A percentile compares a stretch with the other conserved stretches of the same genome.
These are phyloP conservation scores for Heterotis niloticus DNA, from an alignment of 2,113 vertebrate species.

Conservation along the genomic window DNA sequence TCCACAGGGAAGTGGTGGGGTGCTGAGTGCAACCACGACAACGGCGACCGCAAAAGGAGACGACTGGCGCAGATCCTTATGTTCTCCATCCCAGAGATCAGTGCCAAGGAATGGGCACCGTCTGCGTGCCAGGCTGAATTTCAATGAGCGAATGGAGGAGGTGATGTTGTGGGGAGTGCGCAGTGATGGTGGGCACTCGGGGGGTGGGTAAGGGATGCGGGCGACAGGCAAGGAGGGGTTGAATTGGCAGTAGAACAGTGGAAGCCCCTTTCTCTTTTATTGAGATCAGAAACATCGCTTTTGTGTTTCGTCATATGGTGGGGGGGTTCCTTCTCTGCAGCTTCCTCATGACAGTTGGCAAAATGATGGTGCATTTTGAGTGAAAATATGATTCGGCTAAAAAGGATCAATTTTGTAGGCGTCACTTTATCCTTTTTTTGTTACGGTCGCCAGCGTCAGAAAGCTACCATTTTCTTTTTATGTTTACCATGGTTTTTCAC, in stretches of 20 bases:
- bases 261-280: constrained; percentile 42
- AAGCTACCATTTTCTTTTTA: not conserved
- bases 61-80: constrained; percentile 38
- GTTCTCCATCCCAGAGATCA: constrained; percentile 42
- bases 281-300: constrained; percentile 43
- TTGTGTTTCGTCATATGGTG: constrained; percentile 20
- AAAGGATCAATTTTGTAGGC: not conserved
- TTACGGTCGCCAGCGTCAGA: not conserved
- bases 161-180: constrained; percentile 48
- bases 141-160: constrained; percentile 54
- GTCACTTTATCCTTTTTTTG: not conserved
- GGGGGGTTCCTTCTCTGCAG: not conserved
- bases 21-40: constrained; percentile 19
- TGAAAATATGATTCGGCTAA: constrained; percentile 3
- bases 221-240: constrained; percentile 23
- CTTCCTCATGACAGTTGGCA: constrained; percentile 1
- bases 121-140: constrained; percentile 59
- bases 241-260: constrained; percentile 48
- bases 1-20: constrained; percentile 35
- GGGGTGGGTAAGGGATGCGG: constrained; percentile 40
- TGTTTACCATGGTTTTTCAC: too few relatives aligned
- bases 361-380: not conserved
- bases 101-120: constrained; percentile 57
- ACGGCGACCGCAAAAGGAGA: constrained; percentile 27
- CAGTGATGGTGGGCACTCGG: constrained; percentile 41